These are phyloP conservation scores for Oxystoma pomonae DNA, from an alignment of 2,888 invertebrate genomes.

Conservation along the genomic window DNA sequence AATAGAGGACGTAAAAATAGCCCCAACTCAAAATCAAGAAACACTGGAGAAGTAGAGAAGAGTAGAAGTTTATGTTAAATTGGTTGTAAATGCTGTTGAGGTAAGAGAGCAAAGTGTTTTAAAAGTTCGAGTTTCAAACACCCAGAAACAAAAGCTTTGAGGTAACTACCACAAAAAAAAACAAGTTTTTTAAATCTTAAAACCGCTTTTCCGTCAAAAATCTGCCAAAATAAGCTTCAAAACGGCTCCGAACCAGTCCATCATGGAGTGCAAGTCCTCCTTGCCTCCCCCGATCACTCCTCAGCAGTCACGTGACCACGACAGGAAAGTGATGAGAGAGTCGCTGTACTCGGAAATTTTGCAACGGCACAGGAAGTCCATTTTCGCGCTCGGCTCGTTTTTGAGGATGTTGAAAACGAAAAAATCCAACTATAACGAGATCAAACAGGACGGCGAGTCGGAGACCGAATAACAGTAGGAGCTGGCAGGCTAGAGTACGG, in stretches of 20 bases:
- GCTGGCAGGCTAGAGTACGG: no score
- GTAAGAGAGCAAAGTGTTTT: no score
- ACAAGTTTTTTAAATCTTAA: no score
- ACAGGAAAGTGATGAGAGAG: slow-evolving; percentile 65
- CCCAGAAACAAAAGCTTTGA: no score
- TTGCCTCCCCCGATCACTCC: background rate
- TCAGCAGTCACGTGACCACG: slow-evolving; percentile 39
- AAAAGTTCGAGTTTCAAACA: no score
- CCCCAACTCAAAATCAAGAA: no score
- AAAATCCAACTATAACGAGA: slow-evolving; percentile 72
- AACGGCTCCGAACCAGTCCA: slow-evolving; percentile 20
- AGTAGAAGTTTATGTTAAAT: no score
- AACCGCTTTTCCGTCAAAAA: background rate
- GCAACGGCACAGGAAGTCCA: slow-evolving; percentile 70
- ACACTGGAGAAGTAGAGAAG: no score
- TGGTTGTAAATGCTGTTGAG: no score
- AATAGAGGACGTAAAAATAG: no score
- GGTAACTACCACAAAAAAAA: no score
- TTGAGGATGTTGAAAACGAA: slow-evolving; percentile 69
- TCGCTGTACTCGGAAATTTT: slow-evolving; percentile 75
- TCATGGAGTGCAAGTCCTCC: slow-evolving; percentile 22
- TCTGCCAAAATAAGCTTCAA: slow-evolving; percentile 8
- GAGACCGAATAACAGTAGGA: slow-evolving; percentile 35
- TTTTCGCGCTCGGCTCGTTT: slow-evolving; percentile 72
- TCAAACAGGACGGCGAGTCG: slow-evolving; percentile 53